Base-by-base conservation (phyloP, 2,113 vertebrate species). In the Tursiops truncatus region DNA sequence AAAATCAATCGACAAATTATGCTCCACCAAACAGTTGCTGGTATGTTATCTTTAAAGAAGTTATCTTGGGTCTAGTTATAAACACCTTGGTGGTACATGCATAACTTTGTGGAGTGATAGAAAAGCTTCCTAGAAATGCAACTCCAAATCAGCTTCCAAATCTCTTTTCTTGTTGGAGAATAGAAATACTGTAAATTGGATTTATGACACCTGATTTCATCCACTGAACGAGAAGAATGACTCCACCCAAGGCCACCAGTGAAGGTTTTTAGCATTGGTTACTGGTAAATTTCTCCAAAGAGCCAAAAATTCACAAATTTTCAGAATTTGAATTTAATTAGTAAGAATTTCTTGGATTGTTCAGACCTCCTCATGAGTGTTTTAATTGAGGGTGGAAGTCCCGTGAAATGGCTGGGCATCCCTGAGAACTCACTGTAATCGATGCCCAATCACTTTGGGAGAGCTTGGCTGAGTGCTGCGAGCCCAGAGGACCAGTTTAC, bases 111-210 rank as follows among this genome's bases (percentile, higher is more conserved):
- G 56, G 28, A 76, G 23, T 53, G 68, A 91, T 21, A 85, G 80
- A 88, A 98, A 95, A 96, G 10, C 20, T 93, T 95, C 50, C 47
- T 92, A 76, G 73, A 92, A 88, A 67, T 90, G 25, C 60, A 96
- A 87, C 41, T 95, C 31, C 62, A 83, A 82, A 73, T 84, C 94
- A 95, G 58, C 53, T 95, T 96, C n/a, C 36, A 92, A 86, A 89
- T 96, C 74, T 91, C 25, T 80, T 94, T 91, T 97, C 65, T 87
- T 53, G 20, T 65, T 92, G 68, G 70, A 90, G 92, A 94, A 95
- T 4, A 20, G 13, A 87, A 95, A n/a, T 92, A 74, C 56, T 21
- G 56, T 58, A 58, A 96, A 82, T 79, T 95, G 50, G 53, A 94
- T 92, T 96, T 62, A 47, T 80, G 74, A 96, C 92, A 93, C 38